These are phyloP conservation scores for Limnodromus scolopaceus DNA, from an alignment of 2,797 vertebrate species.

Conservation along the genomic window DNA sequence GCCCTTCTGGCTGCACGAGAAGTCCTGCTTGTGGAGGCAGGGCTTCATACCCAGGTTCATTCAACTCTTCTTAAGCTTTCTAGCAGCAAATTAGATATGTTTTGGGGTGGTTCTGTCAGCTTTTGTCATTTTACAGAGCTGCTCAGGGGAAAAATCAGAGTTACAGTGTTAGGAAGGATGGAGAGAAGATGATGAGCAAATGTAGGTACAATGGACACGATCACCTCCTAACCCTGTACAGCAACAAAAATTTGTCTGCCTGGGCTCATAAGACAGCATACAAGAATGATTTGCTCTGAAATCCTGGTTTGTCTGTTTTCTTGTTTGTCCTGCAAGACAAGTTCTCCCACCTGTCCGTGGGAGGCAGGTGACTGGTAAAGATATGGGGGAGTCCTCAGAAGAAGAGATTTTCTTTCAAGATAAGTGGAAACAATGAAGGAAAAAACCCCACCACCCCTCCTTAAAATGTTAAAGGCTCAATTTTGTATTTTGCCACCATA, in stretches of 20 bases:
- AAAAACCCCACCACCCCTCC: accelerated
- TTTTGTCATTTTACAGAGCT: not conserved
- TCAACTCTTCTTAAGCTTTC: not conserved
- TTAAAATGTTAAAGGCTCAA: not conserved
- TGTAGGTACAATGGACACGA: not conserved
- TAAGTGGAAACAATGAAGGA: not conserved
- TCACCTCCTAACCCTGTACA: not conserved
- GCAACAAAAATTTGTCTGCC: not conserved
- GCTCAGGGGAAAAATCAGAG: not conserved
- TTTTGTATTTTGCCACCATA: not conserved
- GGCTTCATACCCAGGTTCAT: not conserved
- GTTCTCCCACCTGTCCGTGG: not conserved
- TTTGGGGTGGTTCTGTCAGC: not conserved
- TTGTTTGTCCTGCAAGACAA: not conserved
- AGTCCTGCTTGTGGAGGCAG: accelerated
- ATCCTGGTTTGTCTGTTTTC: not conserved
- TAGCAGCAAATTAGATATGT: not conserved
- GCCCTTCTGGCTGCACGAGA: not conserved
- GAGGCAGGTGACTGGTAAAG: not conserved
- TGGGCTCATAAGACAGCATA: accelerated
- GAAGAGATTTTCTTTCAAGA: not conserved
- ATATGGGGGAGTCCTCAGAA: not conserved
- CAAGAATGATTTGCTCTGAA: not conserved
- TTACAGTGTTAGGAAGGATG: not conserved
- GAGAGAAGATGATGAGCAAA: not conserved